Base-by-base conservation (phyloP, 2,888 invertebrate species). In the Polia nebulosa region DNA sequence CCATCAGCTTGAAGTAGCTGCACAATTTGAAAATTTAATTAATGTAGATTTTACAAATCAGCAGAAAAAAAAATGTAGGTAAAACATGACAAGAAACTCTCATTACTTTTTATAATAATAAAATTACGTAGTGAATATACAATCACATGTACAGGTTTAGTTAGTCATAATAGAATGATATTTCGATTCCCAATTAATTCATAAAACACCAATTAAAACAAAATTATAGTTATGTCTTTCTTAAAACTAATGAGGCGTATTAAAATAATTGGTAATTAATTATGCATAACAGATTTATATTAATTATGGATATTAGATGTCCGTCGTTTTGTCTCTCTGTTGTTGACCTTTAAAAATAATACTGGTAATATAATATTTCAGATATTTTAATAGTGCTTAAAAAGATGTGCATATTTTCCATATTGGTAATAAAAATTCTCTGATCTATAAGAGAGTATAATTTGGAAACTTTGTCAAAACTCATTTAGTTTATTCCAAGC, bases 261-360 rank as follows among this genome's bases (percentile, higher is more conserved):
- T 71, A 66, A 80, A 77, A 49, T 80, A 78, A 81, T 65, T 73
- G 70, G 63, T 63, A 45, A 76, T 82, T 82, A 82, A 80, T 82
- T 82, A 81, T 82, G 73, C 32, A 59, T 71, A 76, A 66, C 39
- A 66, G n/a, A 59, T 51, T 55, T 15, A 63, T 63, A 63, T 65
- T 62, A 72, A 76, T 75, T 56, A 56, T 75, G 25, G n/a, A 36
- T 51, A 66, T 75, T 36, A 55, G 39, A 76, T 64, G 22, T 57
- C 44, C 17, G 32, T 44, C 56, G 64, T 36, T 47, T 32, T 27
- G 13, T 53, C 62, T 56, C 52, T 68, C 34, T 44, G 53, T 34
- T 52, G 9, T 47, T 53, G 51, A 45, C 59, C 41, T 62, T 22
- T n/a, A 47, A 64, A 52, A 41, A 56, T 55, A 8, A 55, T 22